Evolutionary conservation across 1,140 invertebrate genomes (phyloP), one percentile per base, ranked within the genome.

Genomic region (Acromyrmex echinatior): DNA sequence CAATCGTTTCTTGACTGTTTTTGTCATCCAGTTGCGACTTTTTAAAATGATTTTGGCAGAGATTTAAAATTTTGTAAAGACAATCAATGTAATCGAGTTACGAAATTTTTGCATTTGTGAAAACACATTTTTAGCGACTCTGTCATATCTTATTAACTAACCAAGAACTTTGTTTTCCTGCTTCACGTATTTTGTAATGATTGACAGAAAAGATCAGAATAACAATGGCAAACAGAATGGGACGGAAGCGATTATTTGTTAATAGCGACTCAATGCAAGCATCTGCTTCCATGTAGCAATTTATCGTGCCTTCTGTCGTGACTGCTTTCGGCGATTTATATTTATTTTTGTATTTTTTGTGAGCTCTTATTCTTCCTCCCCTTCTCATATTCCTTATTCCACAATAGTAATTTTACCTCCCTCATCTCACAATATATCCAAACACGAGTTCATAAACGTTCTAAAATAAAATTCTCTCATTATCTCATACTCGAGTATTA

Each of bases 291-390:
- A 90, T 91, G 88, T 92, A 94, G 93, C 93, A 95, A 93, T 94
- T 93, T 93, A 92, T 95, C 93, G 94, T 95, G 94, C 93, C 94
- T 95, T 95, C 91, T 94, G 87, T 94, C 93, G 91, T 94, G 92
- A 92, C 91, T 93, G 94, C 93, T 94, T 93, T 94, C 88, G 92
- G 85, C 92, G 90, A 94, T 93, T 93, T 92, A 92, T 86, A 92
- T 91, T 95, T 93, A 94, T 94, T 95, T 94, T 95, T 95, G 71
- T 93, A 94, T 94, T 70, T 92, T 91, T 80, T 80, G 87, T 89
- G 80, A 56, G 79, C 45, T 53, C n/a, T 58, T 35, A 39, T 7
- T 39, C 35, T 39, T 25, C 60, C 45, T 68, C 56, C 63, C 5
- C 31, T 28, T 28, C 39, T 51, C 45, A 14, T 49, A n/a, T 21